Conservation (phyloP, 2,888 invertebrate species). For the Ochropleura plecta region DNA sequence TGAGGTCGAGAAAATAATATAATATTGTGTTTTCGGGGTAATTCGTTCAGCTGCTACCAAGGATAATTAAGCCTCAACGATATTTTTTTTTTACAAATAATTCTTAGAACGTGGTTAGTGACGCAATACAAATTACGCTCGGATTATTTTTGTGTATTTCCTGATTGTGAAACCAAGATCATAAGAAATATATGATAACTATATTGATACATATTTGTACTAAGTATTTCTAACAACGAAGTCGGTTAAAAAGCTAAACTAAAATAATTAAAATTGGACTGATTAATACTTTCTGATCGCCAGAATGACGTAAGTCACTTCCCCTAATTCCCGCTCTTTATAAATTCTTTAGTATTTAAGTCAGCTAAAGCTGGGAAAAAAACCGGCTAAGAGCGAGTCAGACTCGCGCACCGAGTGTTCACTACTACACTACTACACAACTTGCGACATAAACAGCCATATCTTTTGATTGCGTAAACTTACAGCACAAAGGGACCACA, state of each 20-base stretch:
- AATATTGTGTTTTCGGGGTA: constrained; percentile 59
- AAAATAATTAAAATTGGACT: background rate
- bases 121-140: constrained; percentile 22
- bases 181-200: background rate
- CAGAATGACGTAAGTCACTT: background rate
- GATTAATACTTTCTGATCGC: background rate
- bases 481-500: no score
- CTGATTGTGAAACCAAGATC: background rate
- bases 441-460: no score
- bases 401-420: no score
- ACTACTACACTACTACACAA: no score
- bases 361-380: background rate
- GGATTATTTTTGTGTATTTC: constrained; percentile 6
- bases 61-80: constrained; percentile 55
- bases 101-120: constrained; percentile 7
- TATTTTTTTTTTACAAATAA: constrained; percentile 49
- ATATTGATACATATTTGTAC: background rate
- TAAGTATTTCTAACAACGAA: background rate
- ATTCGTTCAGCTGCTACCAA: constrained; percentile 58
- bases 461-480: no score
- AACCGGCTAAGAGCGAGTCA: no score
- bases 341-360: background rate
- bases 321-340: background rate
- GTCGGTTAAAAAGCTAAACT: background rate
- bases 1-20: constrained; percentile 50